Percentiles rank a stretch among this genome's conserved stretches.
Conservation (phyloP, 2,888 invertebrate genomes). For the Pseudeuparius sepicola region DNA sequence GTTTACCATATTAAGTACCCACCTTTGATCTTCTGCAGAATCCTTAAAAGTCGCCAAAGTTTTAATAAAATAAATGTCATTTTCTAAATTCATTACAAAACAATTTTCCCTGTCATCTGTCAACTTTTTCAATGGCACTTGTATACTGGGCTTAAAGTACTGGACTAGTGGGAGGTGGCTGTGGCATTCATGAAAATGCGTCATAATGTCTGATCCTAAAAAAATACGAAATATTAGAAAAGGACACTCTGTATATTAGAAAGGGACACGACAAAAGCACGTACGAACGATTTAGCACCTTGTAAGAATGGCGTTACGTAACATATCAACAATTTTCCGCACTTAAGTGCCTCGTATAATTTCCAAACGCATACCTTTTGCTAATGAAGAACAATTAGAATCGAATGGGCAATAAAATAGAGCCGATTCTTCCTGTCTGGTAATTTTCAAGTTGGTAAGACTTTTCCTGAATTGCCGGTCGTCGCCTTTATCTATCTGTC, state of each 20-base stretch:
- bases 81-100: conserved; percentile 28
- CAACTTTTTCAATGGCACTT: conserved; percentile 27
- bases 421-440: conserved; percentile 22
- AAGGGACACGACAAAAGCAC: too few species aligned
- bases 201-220: conserved; percentile 29
- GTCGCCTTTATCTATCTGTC: conserved; percentile 18
- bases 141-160: conserved; percentile 32
- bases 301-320: too few species aligned
- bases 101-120: conserved; percentile 26
- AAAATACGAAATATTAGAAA: conserved; percentile 9
- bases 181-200: conserved; percentile 34
- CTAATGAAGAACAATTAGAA: conserved; percentile 25
- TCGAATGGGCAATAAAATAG: conserved; percentile 34
- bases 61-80: conserved; percentile 33
- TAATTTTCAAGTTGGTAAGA: too few species aligned
- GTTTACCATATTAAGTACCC: too few species aligned
- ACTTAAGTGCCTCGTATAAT: too few species aligned
- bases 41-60: conserved; percentile 14
- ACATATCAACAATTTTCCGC: too few species aligned
- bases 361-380: conserved; percentile 31
- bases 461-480: too few species aligned
- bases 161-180: conserved; percentile 34
- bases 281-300: too few species aligned
- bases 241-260: too few species aligned
- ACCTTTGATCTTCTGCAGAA: too few species aligned